Base-by-base conservation (phyloP, 2,797 vertebrate genomes). In the Sebastes minor region DNA sequence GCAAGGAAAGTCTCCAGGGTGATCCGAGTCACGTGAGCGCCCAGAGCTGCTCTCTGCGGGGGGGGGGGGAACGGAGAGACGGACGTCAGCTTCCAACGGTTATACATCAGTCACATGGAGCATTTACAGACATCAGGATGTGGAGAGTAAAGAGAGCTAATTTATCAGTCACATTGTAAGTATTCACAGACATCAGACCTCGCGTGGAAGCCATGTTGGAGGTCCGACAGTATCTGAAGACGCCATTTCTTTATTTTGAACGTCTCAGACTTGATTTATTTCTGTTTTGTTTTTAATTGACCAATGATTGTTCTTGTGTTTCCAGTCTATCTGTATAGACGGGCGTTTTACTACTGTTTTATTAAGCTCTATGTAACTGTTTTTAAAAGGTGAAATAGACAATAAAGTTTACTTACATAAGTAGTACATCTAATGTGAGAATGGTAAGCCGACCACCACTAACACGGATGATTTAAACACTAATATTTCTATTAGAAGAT, bases 1-100 rank as follows among this genome's bases (percentile, higher is more conserved):
- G 97, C 96, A 91, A 99, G 96, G 91, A 99, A 99, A 71, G 97
- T 98, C 87, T 99, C 99, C 95, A 99, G 94, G 38, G 99, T 99
- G 92, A 99, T 99, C 89, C 98, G 97, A 68, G 98, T 99, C 88
- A 99, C 98, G 20, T 98, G 97, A 89, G 90, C 33, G 80, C 99
- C 99, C 83, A 99, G 95, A 82, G 97, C 97, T 62, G 97, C 92
- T 77, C 99, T 96, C 98, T 99, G 94, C 28, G 32, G 75, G 38
- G 12, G 35, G 11, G 27, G 20, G 12, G 35, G 11, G 27, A 16
- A 66, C 7, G 18, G 18, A 27, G n/a, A 20, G n/a, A 20, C 18
- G 8, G 23, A 20, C 23, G 1, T 52, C 2, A 52, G 49, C 1
- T 20, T 52, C 49, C 49, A 52, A 42, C 57, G 14, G 27, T 46